Conservation (phyloP, 2,888 invertebrate genomes). For the Saturnia pavonia region DNA sequence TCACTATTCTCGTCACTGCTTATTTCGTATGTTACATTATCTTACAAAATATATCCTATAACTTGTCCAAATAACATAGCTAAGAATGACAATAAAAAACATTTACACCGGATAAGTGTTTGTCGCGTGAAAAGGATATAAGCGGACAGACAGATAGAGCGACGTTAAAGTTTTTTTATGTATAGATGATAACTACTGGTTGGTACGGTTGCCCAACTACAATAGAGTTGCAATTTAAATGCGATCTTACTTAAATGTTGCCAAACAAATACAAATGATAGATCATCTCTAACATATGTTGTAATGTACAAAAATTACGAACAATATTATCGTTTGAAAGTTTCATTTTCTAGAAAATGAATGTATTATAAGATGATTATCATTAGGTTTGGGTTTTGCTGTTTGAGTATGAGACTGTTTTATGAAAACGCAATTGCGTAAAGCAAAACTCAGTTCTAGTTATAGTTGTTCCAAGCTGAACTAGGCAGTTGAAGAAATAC, state of each 20-base stretch:
- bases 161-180: too few species aligned
- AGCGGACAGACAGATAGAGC: too few species aligned
- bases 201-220: background rate
- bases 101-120: too few species aligned
- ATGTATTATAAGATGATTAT: slow-evolving; percentile 45
- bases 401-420: slow-evolving; percentile 1
- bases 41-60: too few species aligned
- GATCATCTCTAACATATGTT: slow-evolving; percentile 37
- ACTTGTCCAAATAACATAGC: too few species aligned
- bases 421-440: background rate
- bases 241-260: slow-evolving; percentile 41
- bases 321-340: slow-evolving; percentile 30
- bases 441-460: background rate
- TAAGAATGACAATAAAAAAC: too few species aligned
- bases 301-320: slow-evolving; percentile 47
- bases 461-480: background rate
- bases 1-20: too few species aligned
- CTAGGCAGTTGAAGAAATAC: background rate
- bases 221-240: slow-evolving; percentile 34
- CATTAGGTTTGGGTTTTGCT: slow-evolving; percentile 22
- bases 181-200: background rate
- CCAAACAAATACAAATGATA: slow-evolving; percentile 32
- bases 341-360: slow-evolving; percentile 46
- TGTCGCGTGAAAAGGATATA: too few species aligned
- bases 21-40: too few species aligned